phyloP scores from a whole-genome alignment of 2,888 invertebrate species.

The Scotopteryx bipunctaria region DNA sequence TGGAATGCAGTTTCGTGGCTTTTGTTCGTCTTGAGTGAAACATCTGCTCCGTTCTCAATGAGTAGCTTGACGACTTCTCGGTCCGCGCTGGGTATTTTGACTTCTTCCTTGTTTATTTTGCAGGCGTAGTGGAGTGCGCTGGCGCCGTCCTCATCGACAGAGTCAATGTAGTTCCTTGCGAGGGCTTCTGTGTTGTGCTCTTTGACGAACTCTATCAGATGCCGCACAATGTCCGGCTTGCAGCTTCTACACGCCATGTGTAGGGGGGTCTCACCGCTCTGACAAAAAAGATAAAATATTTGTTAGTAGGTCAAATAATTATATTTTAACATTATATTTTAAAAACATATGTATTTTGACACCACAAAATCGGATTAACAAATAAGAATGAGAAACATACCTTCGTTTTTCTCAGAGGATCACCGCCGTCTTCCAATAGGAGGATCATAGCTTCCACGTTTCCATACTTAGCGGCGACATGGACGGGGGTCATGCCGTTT shows the following conservation, averaged over 20 bases:
- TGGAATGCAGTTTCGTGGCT: conserved; percentile 97
- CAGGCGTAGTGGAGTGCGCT: conserved; percentile 97
- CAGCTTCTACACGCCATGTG: conserved; percentile 96
- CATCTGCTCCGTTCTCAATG: conserved; percentile 95
- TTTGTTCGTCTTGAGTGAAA: conserved; percentile 91
- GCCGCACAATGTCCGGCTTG: conserved; percentile 92
- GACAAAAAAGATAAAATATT: conserved; percentile 34
- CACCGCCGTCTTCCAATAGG: conserved; percentile 96
- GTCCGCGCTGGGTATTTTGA: conserved; percentile 87
- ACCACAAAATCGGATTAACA: no score
- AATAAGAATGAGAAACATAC: conserved; percentile 67
- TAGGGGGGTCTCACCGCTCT: conserved; percentile 97
- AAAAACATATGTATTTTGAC: no score
- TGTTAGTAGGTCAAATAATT: no score
- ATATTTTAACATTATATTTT: no score
- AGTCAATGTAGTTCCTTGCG: conserved; percentile 93
- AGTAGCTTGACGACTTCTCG: conserved; percentile 95
- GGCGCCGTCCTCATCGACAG: conserved; percentile 95
- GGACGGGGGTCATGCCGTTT: conserved; percentile 98
- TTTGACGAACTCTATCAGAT: conserved; percentile 93
- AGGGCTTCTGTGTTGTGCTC: conserved; percentile 89
- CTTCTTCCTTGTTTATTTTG: conserved; percentile 92
- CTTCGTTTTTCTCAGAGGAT: conserved; percentile 95
- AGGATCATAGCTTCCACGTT: conserved; percentile 93
- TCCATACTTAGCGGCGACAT: conserved; percentile 96